phyloP scores from a whole-genome alignment of 2,797 vertebrate genomes.

The Lophotriccus pileatus region DNA sequence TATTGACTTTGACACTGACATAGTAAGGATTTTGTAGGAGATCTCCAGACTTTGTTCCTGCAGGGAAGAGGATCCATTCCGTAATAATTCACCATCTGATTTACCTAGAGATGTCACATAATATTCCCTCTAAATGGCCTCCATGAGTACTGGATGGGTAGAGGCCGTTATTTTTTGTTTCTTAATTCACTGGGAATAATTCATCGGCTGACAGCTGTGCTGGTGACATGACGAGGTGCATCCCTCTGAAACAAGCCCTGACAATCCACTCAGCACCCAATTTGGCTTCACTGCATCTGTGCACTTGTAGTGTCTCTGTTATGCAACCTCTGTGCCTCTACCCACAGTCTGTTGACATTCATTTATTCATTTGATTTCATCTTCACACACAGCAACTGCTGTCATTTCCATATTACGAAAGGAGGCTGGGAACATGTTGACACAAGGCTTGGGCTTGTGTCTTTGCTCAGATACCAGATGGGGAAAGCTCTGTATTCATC shows the following conservation, averaged over 20 bases:
- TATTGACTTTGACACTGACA: background rate
- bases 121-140: background rate
- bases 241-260: conserved; percentile 29
- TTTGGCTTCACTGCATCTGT: conserved; percentile 22
- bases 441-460: conserved; percentile 35
- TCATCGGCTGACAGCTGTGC: conserved; percentile 8
- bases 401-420: conserved; percentile 31
- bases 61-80: background rate
- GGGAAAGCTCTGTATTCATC: background rate
- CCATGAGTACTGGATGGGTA: background rate
- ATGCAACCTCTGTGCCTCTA: conserved; percentile 37
- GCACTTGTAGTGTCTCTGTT: conserved; percentile 17
- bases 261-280: conserved; percentile 28
- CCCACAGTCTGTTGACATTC: conserved; percentile 54
- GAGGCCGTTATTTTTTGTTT: background rate
- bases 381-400: background rate
- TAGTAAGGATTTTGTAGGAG: background rate
- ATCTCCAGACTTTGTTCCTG: background rate
- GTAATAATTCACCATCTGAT: background rate
- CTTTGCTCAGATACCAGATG: conserved; percentile 29
- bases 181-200: conserved; percentile 40
- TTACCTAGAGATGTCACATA: conserved; percentile 14
- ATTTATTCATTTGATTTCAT: conserved; percentile 64
- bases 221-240: conserved; percentile 13
- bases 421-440: conserved; percentile 24